Base-by-base conservation (phyloP, 1,140 invertebrate species). In the Lepidostoma basale region DNA sequence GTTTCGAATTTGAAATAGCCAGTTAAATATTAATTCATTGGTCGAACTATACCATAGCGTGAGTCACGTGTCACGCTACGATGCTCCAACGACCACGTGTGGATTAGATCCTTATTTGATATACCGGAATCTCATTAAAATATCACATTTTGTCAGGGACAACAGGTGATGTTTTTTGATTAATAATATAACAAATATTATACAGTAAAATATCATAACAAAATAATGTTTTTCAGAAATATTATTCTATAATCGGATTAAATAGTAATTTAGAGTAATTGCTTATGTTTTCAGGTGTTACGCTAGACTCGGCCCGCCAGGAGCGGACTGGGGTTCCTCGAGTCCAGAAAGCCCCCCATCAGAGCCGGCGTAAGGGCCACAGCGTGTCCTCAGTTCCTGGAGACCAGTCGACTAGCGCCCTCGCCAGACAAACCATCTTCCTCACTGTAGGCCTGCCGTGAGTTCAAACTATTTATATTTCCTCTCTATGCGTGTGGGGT, bases 401-500 rank as follows among this genome's bases (percentile, higher is more conserved):
- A 5, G 12, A 12, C 10, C 23, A 40, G 12, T 22, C 54, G 14
- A 40, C 54, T 3, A 3, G 5, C 8, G 12, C 16, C 22, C 54
- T 59, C 9, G 54, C 54, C 33, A 59, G 22, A 8, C 30, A 39
- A 22, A 10, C 54, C 1, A 30, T 59, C 10, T 12, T 40, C 10
- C 30, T 59, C 9, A 59, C 54, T 6, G 36, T 59, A 2, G 54
- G 54, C 3, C 26, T 39, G 20, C 54, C 30, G 54, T 59, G 22
- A 59, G 54, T 59, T 6, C 1, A 39, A 33, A 33, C 30, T n/a
- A n/a, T n/a, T n/a, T n/a, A n/a, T n/a, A n/a, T n/a, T 8, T 6
- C 25, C n/a, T 30, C 8, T 30, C n/a, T n/a, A n/a, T 16, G n/a
- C 40, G 33, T 2, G 2, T 12, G 33, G 33, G 1, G 5, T 6